Conservation (phyloP, 1,140 invertebrate genomes). For the Drosophila persimilis region DNA sequence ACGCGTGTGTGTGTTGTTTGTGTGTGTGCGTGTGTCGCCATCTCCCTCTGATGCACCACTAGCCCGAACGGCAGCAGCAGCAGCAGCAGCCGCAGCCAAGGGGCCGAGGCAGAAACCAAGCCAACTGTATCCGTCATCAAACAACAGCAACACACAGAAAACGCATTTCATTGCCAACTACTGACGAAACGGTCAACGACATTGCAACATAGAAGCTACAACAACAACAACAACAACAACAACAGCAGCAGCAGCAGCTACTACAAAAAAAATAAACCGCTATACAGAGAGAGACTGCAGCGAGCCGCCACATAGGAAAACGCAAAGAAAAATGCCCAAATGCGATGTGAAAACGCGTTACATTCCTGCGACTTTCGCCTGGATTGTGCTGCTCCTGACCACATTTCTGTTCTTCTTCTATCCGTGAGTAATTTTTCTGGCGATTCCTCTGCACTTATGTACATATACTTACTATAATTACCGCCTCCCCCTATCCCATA, state of each 20-base stretch:
- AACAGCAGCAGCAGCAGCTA: constrained; percentile 18
- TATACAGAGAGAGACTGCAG: constrained; percentile 85
- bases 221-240: constrained; percentile 32
- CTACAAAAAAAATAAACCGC: constrained; percentile 38
- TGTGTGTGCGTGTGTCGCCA: constrained; percentile 1
- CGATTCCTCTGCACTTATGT: no score
- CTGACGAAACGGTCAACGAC: constrained; percentile 49
- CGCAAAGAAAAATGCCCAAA: constrained; percentile 90
- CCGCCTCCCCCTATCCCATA: no score
- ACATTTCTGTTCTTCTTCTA: constrained; percentile 97
- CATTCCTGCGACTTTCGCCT: constrained; percentile 98
- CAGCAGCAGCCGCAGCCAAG: constrained; percentile 15
- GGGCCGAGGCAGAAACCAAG: constrained; percentile 34
- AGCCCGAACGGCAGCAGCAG: constrained; percentile 19
- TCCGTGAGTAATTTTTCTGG: constrained; percentile 90
- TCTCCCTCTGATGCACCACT: constrained; percentile 7
- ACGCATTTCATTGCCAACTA: constrained; percentile 62
- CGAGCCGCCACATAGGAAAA: constrained; percentile 24
- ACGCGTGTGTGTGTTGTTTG: not conserved
- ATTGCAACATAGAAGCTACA: constrained; percentile 28
- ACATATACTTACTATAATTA: no score
- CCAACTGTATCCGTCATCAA: constrained; percentile 46
- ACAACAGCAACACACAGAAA: constrained; percentile 20
- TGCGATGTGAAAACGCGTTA: constrained; percentile 96
- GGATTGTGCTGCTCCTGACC: constrained; percentile 94